Base-by-base conservation (phyloP, 2,888 invertebrate genomes). In the Brachyopa scutellaris region DNA sequence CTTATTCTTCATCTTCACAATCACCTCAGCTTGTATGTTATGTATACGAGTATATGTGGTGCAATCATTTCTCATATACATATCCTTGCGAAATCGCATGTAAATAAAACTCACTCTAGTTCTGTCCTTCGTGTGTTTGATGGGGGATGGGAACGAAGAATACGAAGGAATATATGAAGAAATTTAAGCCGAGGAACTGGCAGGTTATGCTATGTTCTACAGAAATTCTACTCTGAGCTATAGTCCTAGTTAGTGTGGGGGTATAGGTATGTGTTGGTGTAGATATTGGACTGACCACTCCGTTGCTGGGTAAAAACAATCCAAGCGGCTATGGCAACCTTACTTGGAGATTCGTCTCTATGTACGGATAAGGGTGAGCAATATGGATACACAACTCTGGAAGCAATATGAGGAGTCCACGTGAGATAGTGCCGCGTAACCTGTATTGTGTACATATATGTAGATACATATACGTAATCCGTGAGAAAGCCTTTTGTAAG, bases 91-190 rank as follows among this genome's bases (percentile, higher is more conserved):
- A 64, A 62, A 62, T 62, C 69, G 74, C 67, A 74, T 80, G 79
- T 80, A 80, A 80, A 80, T 80, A 80, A 62, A 80, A 55, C 69
- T 80, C 69, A 51, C 74, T 55, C n/a, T n/a, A 61, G 73, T 53
- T 73, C 53, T 66, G 66, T 73, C 33, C 66, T 61, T 74, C 62
- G 45, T 80, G 53, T 74, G 62, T 51, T 51, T 36, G 49, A 57
- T 55, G 7, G 23, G 40, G 13, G 31, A n/a, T 36, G 33, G 29
- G 38, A 9, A 23, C 7, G 7, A 42, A 29, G 42, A 15, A 11
- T 33, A 8, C n/a, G n/a, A n/a, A n/a, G n/a, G 51, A 26, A 13
- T 19, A 45, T 53, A 53, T 59, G 59, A 77, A 70, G 76, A 70
- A 69, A 77, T 55, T 55, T 38, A 55, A 55, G 51, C 29, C 40